Evolutionary conservation across 2,797 vertebrate genomes (phyloP), one percentile per base, ranked within the genome.

Genomic region (Cichlasoma orientale): DNA sequence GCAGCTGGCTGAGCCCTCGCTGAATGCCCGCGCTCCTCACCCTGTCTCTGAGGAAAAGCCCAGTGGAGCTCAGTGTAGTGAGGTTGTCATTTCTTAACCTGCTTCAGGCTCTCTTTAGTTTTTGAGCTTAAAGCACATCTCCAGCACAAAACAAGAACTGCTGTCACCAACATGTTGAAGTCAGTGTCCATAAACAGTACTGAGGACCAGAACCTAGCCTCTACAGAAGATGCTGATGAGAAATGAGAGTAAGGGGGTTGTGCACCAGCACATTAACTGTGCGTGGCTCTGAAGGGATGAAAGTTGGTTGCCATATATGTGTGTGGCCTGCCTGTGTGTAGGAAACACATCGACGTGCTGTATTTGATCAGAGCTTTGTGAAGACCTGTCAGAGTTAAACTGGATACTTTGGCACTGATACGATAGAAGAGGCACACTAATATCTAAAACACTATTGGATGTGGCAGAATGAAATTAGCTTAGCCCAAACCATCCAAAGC

Each of bases 271-370:
- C 25, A 19, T 47, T 63, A 44, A 18, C 25, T 63, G 2, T 44
- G 18, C 29, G 2, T 31, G 2, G 2, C 0, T 44, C 59, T 6
- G 0, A 63, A 63, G 8, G 25, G 1, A 44, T 63, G 36, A 10
- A 63, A 41, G 25, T 1, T 63, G 41, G 59, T 38, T 41, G 59
- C 41, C 36, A 44, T 5, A 25, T 1, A 61, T 61, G 25, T 44
- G n/a, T n/a, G n/a, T n/a, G n/a, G n/a, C n/a, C n/a, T n/a, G n/a
- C n/a, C n/a, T 63, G 21, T 41, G 59, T 25, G 21, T 63, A 18
- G 59, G 36, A 63, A 38, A 38, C 38, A 38, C 10, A 33, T 8
- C 1, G 6, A 33, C 3, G 3, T 38, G 10, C 2, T 38, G 10
- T 12, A 38, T 38, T 38, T 38, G 38, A 4, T 44, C 36, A 63